Base-by-base conservation (phyloP, 2,888 invertebrate genomes). In the Aleiodes alternator region DNA sequence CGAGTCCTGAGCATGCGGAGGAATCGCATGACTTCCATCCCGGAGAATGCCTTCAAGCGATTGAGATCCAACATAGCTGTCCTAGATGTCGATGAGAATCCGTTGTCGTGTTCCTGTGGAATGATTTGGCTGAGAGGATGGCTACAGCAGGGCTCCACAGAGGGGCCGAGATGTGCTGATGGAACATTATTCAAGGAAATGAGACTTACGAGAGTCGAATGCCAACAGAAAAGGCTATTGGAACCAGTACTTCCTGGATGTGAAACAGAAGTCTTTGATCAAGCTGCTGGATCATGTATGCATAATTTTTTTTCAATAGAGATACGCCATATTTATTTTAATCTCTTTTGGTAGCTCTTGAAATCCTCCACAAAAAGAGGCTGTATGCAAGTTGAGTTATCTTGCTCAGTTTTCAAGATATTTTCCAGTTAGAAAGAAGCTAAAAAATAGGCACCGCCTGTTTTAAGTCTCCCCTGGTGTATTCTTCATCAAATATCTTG, bases 31-130 rank as follows among this genome's bases (percentile, higher is more conserved):
- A 92, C 93, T 72, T 92, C 93, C 4, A 92, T 97, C 77, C 92
- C 94, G 3, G 96, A 97, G 88, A 91, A 91, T 31, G 93, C 94
- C 0, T 95, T 96, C 84, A 92, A 94, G 76, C 94, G 94, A 82
- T 90, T 97, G 55, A 91, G 95, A 81, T 95, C 94, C 76, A 96
- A 96, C 82, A 94, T 96, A 72, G 96, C 96, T 7, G 92, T 95
- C 82, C 90, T 97, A 76, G 96, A 96, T 89, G 93, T 97, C 76
- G 95, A 96, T 88, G 96, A 96, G 48, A 97, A 97, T 90, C 97
- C 97, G 1, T 90, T 97, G 78, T 91, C 93, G 29, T 97, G 97
- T 87, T 94, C 95, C 68, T 97, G 97, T 85, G 94, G 93, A 79
- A 92, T 96, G 88, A 91, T 95, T 72, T 97, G 97, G 97, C 90